Conservation (phyloP, 2,888 invertebrate species). For the Drosophila borborema region DNA sequence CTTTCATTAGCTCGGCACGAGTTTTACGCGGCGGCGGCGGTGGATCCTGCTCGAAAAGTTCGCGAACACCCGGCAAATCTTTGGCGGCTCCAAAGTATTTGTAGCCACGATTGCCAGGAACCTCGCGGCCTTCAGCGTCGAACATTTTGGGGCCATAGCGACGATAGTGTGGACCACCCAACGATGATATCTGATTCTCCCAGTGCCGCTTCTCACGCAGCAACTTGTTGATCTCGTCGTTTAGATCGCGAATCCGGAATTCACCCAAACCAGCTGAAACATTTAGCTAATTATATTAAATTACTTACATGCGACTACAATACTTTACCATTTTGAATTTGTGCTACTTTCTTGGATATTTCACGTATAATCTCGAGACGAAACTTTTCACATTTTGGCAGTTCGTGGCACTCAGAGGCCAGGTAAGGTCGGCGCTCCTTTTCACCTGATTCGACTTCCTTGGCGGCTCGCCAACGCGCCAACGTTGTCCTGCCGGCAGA, state of each 20-base stretch:
- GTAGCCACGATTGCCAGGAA: conserved; percentile 98
- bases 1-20: conserved; percentile 98
- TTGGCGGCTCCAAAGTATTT: conserved; percentile 99
- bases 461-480: conserved; percentile 99
- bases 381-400: conserved; percentile 98
- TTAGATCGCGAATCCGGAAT: conserved; percentile 98
- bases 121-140: conserved; percentile 97
- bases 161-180: conserved; percentile 98
- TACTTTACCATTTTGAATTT: conserved; percentile 96
- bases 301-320: too few relatives aligned
- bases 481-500: conserved; percentile 92
- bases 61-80: conserved; percentile 98
- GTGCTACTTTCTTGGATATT: conserved; percentile 98
- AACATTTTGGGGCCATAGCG: conserved; percentile 96
- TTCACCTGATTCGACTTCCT: conserved; percentile 95
- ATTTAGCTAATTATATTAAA: neutral
- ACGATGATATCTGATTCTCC: conserved; percentile 97
- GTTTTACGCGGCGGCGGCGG: conserved; percentile 96
- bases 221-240: conserved; percentile 99
- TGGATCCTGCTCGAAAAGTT: conserved; percentile 98
- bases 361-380: conserved; percentile 98
- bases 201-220: conserved; percentile 98
- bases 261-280: conserved; percentile 97
- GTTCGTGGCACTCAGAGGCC: conserved; percentile 96
- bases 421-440: conserved; percentile 96